Evolutionary conservation across 1,140 invertebrate species (phyloP), one percentile per base, ranked within the genome.

Genomic region (Atta colombica): DNA sequence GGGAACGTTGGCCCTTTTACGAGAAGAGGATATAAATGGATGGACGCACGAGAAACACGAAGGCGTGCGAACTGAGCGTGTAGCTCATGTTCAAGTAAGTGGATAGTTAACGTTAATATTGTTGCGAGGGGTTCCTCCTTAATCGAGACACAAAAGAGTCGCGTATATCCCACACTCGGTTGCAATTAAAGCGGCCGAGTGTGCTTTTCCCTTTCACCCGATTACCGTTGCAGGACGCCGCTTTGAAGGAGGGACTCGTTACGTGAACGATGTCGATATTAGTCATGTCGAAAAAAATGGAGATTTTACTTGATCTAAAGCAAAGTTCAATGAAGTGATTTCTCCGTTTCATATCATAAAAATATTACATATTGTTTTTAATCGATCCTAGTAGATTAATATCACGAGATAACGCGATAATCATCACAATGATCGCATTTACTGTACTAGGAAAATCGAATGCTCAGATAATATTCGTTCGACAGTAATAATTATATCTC

Each of bases 61-160:
- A 85, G 60, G 82, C 75, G 72, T 78, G 74, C 65, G 74, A 77
- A 78, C 49, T 28, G 81, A 85, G 82, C 60, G 51, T 66, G 75
- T 85, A 78, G 21, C 39, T 85, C 82, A 77, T 85, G 82, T 85
- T 85, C 61, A 28, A 66, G 75, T 58, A 78, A 85, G 35, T 77
- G 82, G 82, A 66, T 77, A 66, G 72, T 85, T 78, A 63, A 85
- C 71, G 60, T 85, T 85, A 78, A 84, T 63, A 69, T 75, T 75
- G 55, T 25, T 58, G 74, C 82, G 31, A 25, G 51, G 21, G n/a
- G 35, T 78, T 45, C 61, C 74, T 77, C 82, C 72, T 78, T 66
- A 78, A 77, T 85, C 82, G 74, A 77, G 82, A 78, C 61, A 85
- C 82, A 66, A 78, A 78, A 85, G 82, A 85, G 51, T 53, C 80